Evolutionary conservation across 2,113 vertebrate genomes (phyloP).

Genomic region (Tachysurus vachellii): DNA sequence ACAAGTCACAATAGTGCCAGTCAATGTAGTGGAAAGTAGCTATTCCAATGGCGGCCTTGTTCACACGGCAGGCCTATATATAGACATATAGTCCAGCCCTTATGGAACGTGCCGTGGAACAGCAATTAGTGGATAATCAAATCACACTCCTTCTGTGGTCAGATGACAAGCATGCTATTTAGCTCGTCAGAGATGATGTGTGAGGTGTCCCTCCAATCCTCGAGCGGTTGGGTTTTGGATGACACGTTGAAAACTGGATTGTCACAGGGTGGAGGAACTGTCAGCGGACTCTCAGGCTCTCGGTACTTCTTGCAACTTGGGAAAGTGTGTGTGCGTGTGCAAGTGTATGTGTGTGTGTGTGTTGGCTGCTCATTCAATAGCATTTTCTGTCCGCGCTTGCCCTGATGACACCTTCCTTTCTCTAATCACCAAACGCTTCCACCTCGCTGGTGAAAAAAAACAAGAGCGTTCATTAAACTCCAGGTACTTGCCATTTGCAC

Average conservation of each 20-base stretch:
- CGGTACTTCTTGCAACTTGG: constrained; percentile 12
- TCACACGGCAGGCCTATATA: constrained; percentile 62
- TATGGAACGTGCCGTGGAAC: constrained; percentile 60
- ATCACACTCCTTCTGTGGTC: constrained; percentile 69
- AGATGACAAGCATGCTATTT: constrained; percentile 67
- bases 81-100: constrained; percentile 70
- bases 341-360: constrained; percentile 40
- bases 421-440: constrained; percentile 51
- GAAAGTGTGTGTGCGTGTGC: background rate
- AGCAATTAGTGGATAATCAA: constrained; percentile 79
- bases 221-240: background rate
- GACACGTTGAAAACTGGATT: constrained; percentile 37
- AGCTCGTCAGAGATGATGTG: constrained; percentile 37
- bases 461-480: constrained; percentile 69
- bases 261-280: constrained; percentile 26
- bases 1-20: constrained; percentile 76
- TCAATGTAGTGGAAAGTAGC: constrained; percentile 75
- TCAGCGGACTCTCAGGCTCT: constrained; percentile 27
- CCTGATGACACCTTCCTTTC: constrained; percentile 27
- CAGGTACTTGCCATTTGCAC: constrained; percentile 60
- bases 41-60: constrained; percentile 75
- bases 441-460: constrained; percentile 46
- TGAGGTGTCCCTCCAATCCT: constrained; percentile 16
- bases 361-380: background rate
- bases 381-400: constrained; percentile 8